Base-by-base conservation (phyloP, 1,140 invertebrate genomes). In the Pachypeltis micranthus region DNA sequence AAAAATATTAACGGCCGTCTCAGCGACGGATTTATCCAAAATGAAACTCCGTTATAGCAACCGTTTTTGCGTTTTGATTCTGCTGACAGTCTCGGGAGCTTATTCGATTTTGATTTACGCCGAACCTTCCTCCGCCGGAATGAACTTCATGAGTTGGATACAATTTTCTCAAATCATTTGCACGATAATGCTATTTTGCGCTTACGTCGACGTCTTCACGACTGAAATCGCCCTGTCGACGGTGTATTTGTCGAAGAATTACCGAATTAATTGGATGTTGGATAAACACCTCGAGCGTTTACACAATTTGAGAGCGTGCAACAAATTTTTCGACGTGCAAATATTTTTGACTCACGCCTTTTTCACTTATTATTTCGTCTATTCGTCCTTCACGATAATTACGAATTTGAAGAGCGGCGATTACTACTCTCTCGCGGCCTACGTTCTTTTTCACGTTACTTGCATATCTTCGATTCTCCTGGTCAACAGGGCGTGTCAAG, bases 291-390 rank as follows among this genome's bases (percentile, higher is more conserved):
- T 51, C 12, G 4, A 4, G 7, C 47, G 4, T 4, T 21, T 51
- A 4, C 47, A 51, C 7, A 10, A 51, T 21, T 21, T 51, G 4
- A 51, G 21, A 51, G 7, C 47, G 4, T 10, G 7, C 47, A 51
- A 51, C 47, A 51, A 51, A 21, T 51, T 51, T 51, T 51, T 51
- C 19, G 47, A 51, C 19, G 4, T 51, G 7, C 47, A 51, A 51
- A 51, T 51, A 14, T 51, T 51, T 51, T 51, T 51, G 23, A 51
- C 47, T 21, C 47, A 51, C 47, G 47, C 47, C 4, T 51, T 51
- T 21, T 21, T 51, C 12, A 51, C 47, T 10, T 51, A 51, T 21
- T 51, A 51, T 21, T 51, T 51, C 47, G 47, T 51, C 3, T 51
- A 51, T 21, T 51, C 47, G 10, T 51, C 12, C 19, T 51, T 51